phyloP scores from a whole-genome alignment of 2,888 invertebrate genomes.

The Athrips mouffetella region DNA sequence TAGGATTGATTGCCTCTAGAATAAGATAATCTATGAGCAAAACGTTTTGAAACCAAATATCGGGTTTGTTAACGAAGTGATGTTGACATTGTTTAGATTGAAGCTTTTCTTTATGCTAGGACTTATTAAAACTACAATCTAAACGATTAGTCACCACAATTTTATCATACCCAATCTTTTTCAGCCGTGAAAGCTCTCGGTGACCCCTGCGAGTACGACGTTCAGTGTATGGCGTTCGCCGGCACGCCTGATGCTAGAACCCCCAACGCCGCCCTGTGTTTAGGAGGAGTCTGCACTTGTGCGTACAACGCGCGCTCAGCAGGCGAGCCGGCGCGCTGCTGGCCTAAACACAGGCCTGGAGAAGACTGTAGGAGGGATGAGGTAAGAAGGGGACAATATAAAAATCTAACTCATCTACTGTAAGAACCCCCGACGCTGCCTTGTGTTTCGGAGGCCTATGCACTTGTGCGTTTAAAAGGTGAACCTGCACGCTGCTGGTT shows the following conservation, averaged over 20 bases:
- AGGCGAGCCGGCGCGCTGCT: constrained; percentile 54
- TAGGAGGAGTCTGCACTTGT: constrained; percentile 59
- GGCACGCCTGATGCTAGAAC: constrained; percentile 47
- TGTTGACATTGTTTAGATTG: too few relatives aligned
- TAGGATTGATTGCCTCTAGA: too few relatives aligned
- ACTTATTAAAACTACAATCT: too few relatives aligned
- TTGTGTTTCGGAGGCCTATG: constrained; percentile 60
- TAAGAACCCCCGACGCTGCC: constrained; percentile 53
- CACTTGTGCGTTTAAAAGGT: constrained; percentile 51
- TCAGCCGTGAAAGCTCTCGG: constrained; percentile 56
- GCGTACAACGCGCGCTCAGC: constrained; percentile 53
- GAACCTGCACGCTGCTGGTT: constrained; percentile 57
- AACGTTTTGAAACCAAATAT: too few relatives aligned
- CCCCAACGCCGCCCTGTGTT: constrained; percentile 58
- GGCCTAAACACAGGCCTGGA: constrained; percentile 56
- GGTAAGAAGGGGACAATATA: constrained; percentile 40
- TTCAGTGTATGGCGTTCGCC: constrained; percentile 59
- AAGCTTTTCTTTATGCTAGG: too few relatives aligned
- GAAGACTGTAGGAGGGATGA: constrained; percentile 63
- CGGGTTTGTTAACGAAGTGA: too few relatives aligned
- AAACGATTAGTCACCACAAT: too few relatives aligned
- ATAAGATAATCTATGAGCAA: too few relatives aligned
- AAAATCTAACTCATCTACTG: too few relatives aligned
- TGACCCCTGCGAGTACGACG: constrained; percentile 64
- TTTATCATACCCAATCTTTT: neutral